Base-by-base conservation (phyloP, 2,888 invertebrate genomes). In the Sesamia inferens region DNA sequence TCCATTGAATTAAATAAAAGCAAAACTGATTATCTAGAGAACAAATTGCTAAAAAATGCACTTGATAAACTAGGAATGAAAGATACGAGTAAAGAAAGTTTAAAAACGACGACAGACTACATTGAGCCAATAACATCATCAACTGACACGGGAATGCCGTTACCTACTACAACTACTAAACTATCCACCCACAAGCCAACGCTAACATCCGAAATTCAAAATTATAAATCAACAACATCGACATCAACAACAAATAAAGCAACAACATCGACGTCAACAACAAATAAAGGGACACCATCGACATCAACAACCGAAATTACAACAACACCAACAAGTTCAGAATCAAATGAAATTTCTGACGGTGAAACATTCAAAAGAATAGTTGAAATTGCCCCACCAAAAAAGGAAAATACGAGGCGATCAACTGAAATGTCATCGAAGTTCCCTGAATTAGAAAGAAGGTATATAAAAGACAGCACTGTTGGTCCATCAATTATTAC, bases 281-380 rank as follows among this genome's bases (percentile, higher is more conserved):
- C 16, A 6, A 66, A 2, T 61, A 11, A 59, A 54, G 7, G 31
- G 59, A 31, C 11, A 24, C 39, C 11, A 67, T 10, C n/a, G 13
- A 67, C 47, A 48, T 22, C n/a, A 61, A 57, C 55, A 11, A 19
- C n/a, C 1, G 19, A 51, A 59, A 22, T 31, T 3, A 68, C 19
- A n/a, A 55, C n/a, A 67, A 57, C 61, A 58, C 5, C 47, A 10
- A 19, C 11, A 19, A 58, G 2, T 58, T 61, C 39, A 47, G 78
- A 72, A 62, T 58, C 59, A 62, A 66, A 78, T 4, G 54, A 69
- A 0, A 67, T 59, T n/a, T 83, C 71, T 74, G 67, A 58, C 47
- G 19, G n/a, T 8, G 24, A 71, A 48, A 31, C 42, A 13, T n/a
- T 24, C 3, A 68, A 65, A 13, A 65, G 22, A 68, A 66, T 74